These are phyloP conservation scores for Gallinago jamesoni DNA, from an alignment of 2,113 vertebrate species.

Conservation along the genomic window DNA sequence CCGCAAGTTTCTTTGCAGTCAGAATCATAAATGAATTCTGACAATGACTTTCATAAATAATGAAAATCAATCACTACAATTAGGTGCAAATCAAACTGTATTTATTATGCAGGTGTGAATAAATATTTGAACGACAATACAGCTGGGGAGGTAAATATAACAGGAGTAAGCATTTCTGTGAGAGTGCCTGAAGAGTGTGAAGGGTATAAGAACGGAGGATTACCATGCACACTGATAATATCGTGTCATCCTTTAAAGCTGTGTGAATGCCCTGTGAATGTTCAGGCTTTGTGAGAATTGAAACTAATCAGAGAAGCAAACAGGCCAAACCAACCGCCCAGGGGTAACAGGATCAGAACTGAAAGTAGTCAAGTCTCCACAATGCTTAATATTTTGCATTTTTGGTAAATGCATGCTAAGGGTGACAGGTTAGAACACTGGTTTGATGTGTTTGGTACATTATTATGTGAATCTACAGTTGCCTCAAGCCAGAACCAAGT, in stretches of 20 bases:
- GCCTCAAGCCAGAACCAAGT: background rate
- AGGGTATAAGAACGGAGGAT: background rate
- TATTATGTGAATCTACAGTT: background rate
- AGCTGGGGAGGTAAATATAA: background rate
- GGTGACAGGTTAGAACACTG: background rate
- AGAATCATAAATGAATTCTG: slow-evolving; percentile 68
- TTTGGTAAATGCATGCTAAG: background rate
- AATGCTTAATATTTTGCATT: background rate
- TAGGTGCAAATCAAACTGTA: slow-evolving; percentile 70
- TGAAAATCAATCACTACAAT: slow-evolving; percentile 66
- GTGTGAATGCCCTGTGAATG: background rate
- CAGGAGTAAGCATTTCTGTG: background rate
- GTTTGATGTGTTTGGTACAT: background rate
- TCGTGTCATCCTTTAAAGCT: background rate
- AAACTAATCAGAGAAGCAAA: background rate
- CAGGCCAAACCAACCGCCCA: slow-evolving; percentile 3
- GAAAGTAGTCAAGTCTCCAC: background rate
- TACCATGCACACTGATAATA: background rate
- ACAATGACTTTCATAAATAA: slow-evolving; percentile 69
- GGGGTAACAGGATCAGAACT: background rate
- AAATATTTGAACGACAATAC: slow-evolving; percentile 38
- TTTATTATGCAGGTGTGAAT: slow-evolving; percentile 51
- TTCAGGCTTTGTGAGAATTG: background rate
- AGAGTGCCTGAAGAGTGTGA: background rate
- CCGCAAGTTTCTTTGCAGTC: slow-evolving; percentile 35